Base-by-base conservation (phyloP, 2,113 vertebrate species). In the Potamarius usumacintae region DNA sequence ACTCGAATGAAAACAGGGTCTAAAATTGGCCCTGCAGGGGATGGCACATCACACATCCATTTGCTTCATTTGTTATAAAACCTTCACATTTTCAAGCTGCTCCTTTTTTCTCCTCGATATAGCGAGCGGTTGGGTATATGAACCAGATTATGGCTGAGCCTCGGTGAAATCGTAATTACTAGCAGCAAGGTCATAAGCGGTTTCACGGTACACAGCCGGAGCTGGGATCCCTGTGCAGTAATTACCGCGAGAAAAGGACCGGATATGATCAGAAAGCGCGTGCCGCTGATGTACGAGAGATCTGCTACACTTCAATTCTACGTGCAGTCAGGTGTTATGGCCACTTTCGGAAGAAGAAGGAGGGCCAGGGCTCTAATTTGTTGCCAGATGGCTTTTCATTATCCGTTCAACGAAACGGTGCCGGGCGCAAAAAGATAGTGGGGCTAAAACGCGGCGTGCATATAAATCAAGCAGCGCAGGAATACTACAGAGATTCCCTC, bases 331-430 rank as follows among this genome's bases (percentile, higher is more conserved):
- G 82, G 82, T 72, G 67, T 89, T 87, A 74, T 60, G 20, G 30
- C 63, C 67, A 27, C 52, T 72, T 48, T 30, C 10, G 82, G 42
- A 77, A 52, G 62, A 48, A 82, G 50, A 72, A 58, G 72, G 25
- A 76, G 10, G 60, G 78, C 3, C 17, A 11, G 10, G 30, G 27
- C 7, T 82, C 50, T 71, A 87, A 84, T 86, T 88, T 72, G 62
- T 63, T 62, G 85, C 81, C 90, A 91, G 89, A 91, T 91, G 90
- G 91, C 83, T 76, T 89, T 92, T 88, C 85, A 89, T 91, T 86
- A 91, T 82, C 82, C 18, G 48, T 72, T 72, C 7, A 81, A 72
- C 85, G 82, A 74, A 83, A 91, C 78, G 90, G 87, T 84, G 87
- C 67, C 48, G 50, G 27, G 77, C 34, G 17, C 27, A 63, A 63